Percentiles rank a stretch among this genome's conserved stretches.
Evolutionary conservation across 2,113 vertebrate species (phyloP).

Genomic region (Oriolus oriolus): DNA sequence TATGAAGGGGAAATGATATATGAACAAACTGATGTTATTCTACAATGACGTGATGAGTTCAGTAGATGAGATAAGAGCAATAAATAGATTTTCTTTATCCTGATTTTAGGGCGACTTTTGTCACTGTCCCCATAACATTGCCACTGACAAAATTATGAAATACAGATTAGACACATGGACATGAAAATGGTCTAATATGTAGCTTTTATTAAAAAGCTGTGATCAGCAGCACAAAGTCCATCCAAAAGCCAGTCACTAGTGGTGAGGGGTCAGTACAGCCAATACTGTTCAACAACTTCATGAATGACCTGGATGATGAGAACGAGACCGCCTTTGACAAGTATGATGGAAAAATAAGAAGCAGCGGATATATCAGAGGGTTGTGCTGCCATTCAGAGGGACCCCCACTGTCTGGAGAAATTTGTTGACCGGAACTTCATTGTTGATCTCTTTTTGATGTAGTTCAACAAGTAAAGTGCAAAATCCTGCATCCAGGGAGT

Average conservation of each 20-base stretch:
- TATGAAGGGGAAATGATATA: not conserved
- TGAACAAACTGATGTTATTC: not conserved
- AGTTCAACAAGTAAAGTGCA: not conserved
- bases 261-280: not conserved
- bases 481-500: not conserved
- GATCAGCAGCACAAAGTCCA: not conserved
- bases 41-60: not conserved
- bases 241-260: not conserved
- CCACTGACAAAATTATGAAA: not conserved
- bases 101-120: not conserved
- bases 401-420: not conserved
- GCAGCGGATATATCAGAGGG: not conserved
- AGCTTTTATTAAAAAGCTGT: not conserved
- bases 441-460: not conserved
- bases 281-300: not conserved
- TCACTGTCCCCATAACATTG: not conserved
- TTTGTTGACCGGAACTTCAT: not conserved
- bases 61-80: not conserved
- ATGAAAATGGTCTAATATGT: not conserved
- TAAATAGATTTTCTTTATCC: not conserved
- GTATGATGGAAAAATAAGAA: not conserved
- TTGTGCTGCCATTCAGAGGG: not conserved
- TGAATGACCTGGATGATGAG: not conserved
- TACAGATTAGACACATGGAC: not conserved
- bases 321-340: not conserved